A percentile compares a stretch with the other conserved stretches of the same genome.
phyloP scores from a whole-genome alignment of 2,888 invertebrate species.

The Parascotia fuliginaria region DNA sequence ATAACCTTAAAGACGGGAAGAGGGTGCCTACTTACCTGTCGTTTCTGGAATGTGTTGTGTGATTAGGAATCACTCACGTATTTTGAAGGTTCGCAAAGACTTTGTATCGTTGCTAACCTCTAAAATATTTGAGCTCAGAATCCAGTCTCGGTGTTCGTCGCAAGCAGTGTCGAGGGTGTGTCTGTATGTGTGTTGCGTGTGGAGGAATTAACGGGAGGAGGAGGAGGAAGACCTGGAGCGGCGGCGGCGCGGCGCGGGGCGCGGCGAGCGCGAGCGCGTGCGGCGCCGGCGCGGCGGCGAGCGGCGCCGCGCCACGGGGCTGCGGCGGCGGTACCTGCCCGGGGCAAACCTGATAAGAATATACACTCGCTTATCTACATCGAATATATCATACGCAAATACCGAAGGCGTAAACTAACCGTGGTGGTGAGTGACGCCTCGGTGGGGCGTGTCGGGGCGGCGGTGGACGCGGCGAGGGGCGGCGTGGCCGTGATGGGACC shows the following conservation, averaged over 20 bases:
- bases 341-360: background rate
- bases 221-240: slow-evolving; percentile 91
- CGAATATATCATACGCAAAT: too few relatives aligned
- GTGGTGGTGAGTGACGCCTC: slow-evolving; percentile 82
- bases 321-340: slow-evolving; percentile 82
- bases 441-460: slow-evolving; percentile 86
- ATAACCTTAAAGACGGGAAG: slow-evolving; percentile 16
- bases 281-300: slow-evolving; percentile 87
- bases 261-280: slow-evolving; percentile 86
- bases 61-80: background rate
- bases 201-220: slow-evolving; percentile 86
- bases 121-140: slow-evolving; percentile 23
- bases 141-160: slow-evolving; percentile 26
- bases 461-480: slow-evolving; percentile 83
- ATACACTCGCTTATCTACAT: too few relatives aligned
- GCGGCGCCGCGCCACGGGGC: slow-evolving; percentile 82
- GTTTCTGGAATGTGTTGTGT: slow-evolving; percentile 52
- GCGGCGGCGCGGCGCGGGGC: slow-evolving; percentile 88
- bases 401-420: slow-evolving; percentile 45
- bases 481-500: slow-evolving; percentile 88
- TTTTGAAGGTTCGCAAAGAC: background rate
- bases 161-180: slow-evolving; percentile 30
- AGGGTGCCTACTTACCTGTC: slow-evolving; percentile 58
- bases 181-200: slow-evolving; percentile 33
- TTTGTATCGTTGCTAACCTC: slow-evolving; percentile 15